Base-by-base conservation (phyloP, 2,888 invertebrate genomes). In the Melanchra persicariae region DNA sequence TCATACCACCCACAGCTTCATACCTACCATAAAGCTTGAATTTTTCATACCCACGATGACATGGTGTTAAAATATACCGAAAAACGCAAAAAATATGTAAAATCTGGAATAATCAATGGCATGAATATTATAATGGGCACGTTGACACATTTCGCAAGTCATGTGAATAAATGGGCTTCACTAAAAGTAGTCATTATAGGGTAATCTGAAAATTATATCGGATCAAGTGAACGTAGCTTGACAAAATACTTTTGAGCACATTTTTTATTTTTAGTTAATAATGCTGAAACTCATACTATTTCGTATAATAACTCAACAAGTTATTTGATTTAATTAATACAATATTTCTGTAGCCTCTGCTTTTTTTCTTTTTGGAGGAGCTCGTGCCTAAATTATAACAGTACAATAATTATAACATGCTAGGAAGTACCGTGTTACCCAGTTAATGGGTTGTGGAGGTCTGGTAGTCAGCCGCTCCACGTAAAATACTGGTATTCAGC, bases 121-220 rank as follows among this genome's bases (percentile, higher is more conserved):
- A 77, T 65, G 81, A 83, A 80, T 74, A 83, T 81, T 74, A 60
- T 76, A 80, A 77, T 70, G 51, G 69, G 66, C 57, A 52, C 81
- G 81, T 70, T 74, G 83, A 72, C 83, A 83, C 45, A 59, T 68
- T 83, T 77, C 26, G 85, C 83, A 72, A 83, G 83, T 83, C 83
- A 83, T 83, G 85, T 80, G 71, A 85, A 83, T 77, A 83, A 83
- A 83, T 83, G 83, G 70, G 62, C 57, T 62, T 54, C 62, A 72
- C 61, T 64, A 80, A 82, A 85, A 74, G 85, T 66, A 74, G 77
- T 74, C 67, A 85, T 83, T 83, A 83, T 37, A 26, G 37, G 24
- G 51, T 74, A 68, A 83, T 83, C 74, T 83, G 61, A 80, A 84
- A 83, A 74, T 80, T 74, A 77, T 79, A 80, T 70, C 62, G 62